Percentiles rank a stretch among this genome's conserved stretches.
Evolutionary conservation across 30 jellyfish, hydroid and myxozoan genomes (phyloP).

Genomic region (Turritopsis dohrnii): DNA sequence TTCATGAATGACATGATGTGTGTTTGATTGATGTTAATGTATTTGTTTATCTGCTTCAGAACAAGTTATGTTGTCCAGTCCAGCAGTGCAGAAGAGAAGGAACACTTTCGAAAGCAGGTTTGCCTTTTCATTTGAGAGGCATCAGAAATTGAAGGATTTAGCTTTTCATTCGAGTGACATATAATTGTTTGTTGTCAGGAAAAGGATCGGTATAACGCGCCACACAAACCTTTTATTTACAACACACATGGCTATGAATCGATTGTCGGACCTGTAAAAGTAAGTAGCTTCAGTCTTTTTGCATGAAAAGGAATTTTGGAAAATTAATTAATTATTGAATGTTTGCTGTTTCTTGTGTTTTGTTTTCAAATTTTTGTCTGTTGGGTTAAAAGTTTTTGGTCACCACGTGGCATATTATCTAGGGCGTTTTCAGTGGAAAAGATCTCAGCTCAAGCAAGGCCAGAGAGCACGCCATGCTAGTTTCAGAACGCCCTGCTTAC

Average conservation of each 20-base stretch:
- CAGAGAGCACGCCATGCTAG: constrained; percentile 89
- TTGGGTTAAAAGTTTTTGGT: neutral
- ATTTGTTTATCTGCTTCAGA: neutral
- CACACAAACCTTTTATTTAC: constrained; percentile 83
- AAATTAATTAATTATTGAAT: too few relatives aligned
- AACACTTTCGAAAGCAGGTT: constrained; percentile 72
- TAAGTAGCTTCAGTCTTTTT: too few relatives aligned
- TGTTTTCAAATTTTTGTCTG: too few relatives aligned
- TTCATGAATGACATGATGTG: neutral
- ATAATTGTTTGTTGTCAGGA: constrained; percentile 35
- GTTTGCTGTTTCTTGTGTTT: too few relatives aligned
- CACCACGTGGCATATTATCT: too few relatives aligned
- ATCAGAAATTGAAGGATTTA: neutral
- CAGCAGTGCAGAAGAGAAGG: constrained; percentile 68
- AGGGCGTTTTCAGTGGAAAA: constrained; percentile 81
- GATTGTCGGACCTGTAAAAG: constrained; percentile 97
- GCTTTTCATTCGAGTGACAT: too few relatives aligned
- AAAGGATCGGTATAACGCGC: constrained; percentile 65
- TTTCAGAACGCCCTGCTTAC: constrained; percentile 94
- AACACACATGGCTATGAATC: constrained; percentile 67
- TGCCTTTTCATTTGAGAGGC: too few relatives aligned
- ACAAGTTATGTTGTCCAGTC: constrained; percentile 56
- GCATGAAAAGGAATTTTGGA: too few relatives aligned
- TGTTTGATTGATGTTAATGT: neutral
- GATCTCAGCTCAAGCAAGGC: constrained; percentile 86